phyloP scores from a whole-genome alignment of 2,888 invertebrate species.

The Catocala fraxini region DNA sequence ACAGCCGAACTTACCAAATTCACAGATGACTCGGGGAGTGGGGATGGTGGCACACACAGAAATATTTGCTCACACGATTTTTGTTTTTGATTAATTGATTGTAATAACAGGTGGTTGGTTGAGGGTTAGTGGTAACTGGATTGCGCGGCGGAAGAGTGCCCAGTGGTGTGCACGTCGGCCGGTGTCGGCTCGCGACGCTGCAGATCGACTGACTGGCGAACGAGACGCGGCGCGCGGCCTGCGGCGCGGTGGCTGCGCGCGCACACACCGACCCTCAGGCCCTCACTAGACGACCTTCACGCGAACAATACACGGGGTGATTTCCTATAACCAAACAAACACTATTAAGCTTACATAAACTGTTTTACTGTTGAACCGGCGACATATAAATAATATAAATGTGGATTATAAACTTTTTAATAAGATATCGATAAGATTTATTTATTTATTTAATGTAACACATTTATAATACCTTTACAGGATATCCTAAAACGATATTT shows the following conservation, averaged over 20 bases:
- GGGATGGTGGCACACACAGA: constrained; percentile 40
- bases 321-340: constrained; percentile 32
- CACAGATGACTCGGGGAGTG: constrained; percentile 18
- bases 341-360: too few relatives aligned
- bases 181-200: constrained; percentile 72
- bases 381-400: too few relatives aligned
- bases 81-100: constrained; percentile 22
- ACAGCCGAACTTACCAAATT: constrained; percentile 68
- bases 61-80: constrained; percentile 35
- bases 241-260: constrained; percentile 58
- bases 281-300: constrained; percentile 62
- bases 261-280: constrained; percentile 68
- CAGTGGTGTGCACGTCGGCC: constrained; percentile 58
- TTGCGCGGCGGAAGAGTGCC: constrained; percentile 43
- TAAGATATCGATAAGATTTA: too few relatives aligned
- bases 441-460: too few relatives aligned
- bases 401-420: too few relatives aligned
- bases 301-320: constrained; percentile 45
- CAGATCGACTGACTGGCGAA: constrained; percentile 76
- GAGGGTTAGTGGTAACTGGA: constrained; percentile 50
- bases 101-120: constrained; percentile 44
- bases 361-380: too few relatives aligned
- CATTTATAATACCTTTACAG: too few relatives aligned
- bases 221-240: constrained; percentile 35
- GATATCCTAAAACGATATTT: too few relatives aligned